Conservation (phyloP, 2,888 invertebrate species). For the Acleris literana region DNA sequence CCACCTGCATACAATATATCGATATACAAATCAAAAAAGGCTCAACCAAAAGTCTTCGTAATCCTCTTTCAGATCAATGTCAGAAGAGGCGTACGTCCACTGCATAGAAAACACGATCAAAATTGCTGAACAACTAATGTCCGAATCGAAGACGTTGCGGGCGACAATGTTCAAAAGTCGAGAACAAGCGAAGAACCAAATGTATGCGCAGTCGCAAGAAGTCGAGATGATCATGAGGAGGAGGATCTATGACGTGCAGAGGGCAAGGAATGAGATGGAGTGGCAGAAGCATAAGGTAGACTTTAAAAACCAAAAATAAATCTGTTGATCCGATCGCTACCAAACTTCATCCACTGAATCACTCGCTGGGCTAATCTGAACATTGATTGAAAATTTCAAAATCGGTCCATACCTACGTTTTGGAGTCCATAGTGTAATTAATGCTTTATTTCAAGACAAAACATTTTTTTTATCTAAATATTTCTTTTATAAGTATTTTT, state of each 20-base stretch:
- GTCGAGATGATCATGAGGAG: conserved; percentile 93
- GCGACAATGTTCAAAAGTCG: conserved; percentile 91
- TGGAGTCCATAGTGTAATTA: too few species aligned
- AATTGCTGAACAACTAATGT: conserved; percentile 91
- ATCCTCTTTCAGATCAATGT: conserved; percentile 76
- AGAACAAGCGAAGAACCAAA: conserved; percentile 90
- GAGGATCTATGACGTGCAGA: conserved; percentile 93
- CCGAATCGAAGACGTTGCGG: conserved; percentile 89
- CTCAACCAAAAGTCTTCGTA: background rate
- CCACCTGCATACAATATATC: background rate
- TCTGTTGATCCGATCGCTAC: too few species aligned
- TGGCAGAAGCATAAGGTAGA: conserved; percentile 89
- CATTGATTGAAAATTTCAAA: too few species aligned
- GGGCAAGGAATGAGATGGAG: conserved; percentile 93
- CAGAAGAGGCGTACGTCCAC: conserved; percentile 93
- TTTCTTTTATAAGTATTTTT: too few species aligned
- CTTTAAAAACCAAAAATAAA: too few species aligned
- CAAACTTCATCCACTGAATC: too few species aligned
- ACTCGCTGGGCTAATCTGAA: too few species aligned
- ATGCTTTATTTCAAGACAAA: too few species aligned
- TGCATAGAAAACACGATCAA: conserved; percentile 90
- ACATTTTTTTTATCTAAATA: too few species aligned
- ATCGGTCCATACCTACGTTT: too few species aligned
- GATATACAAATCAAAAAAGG: background rate
- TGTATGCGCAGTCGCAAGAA: conserved; percentile 91